Percentiles rank a stretch among this genome's conserved stretches.
Conservation (phyloP, 2,888 invertebrate genomes). For the Ligdia adustata region DNA sequence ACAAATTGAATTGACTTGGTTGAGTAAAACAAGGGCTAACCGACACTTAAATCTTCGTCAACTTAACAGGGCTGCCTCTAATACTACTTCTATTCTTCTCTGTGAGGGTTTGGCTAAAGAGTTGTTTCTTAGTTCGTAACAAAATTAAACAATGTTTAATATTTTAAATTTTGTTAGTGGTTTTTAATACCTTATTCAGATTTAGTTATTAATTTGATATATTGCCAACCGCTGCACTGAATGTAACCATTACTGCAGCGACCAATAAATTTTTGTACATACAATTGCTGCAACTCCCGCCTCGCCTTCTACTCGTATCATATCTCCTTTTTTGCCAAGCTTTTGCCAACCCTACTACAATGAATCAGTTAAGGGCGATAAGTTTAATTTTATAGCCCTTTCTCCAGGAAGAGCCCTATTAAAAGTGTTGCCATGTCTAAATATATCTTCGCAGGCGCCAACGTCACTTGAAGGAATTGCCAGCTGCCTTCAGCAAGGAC, state of each 20-base stretch:
- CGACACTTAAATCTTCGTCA: neutral
- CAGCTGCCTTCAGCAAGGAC: conserved; percentile 34
- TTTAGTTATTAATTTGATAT: too few relatives aligned
- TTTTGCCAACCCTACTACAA: neutral
- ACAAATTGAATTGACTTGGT: neutral
- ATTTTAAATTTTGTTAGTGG: too few relatives aligned
- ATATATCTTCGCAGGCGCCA: conserved; percentile 35
- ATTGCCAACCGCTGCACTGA: too few relatives aligned
- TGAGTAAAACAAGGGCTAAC: neutral
- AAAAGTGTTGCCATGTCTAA: conserved; percentile 28
- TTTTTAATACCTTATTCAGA: too few relatives aligned
- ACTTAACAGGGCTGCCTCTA: neutral
- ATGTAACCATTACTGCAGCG: too few relatives aligned
- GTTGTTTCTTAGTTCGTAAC: too few relatives aligned
- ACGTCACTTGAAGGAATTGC: conserved; percentile 23
- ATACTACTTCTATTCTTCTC: too few relatives aligned
- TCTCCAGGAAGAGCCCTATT: conserved; percentile 34
- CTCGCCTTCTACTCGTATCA: too few relatives aligned
- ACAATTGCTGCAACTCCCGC: too few relatives aligned
- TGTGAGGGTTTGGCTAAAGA: too few relatives aligned
- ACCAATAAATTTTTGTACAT: too few relatives aligned
- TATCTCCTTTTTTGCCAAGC: neutral
- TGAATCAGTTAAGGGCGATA: neutral
- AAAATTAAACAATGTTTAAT: too few relatives aligned
- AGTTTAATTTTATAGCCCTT: conserved; percentile 27